Evolutionary conservation across 2,888 invertebrate genomes (phyloP).

Genomic region (Myopa testacea): DNA sequence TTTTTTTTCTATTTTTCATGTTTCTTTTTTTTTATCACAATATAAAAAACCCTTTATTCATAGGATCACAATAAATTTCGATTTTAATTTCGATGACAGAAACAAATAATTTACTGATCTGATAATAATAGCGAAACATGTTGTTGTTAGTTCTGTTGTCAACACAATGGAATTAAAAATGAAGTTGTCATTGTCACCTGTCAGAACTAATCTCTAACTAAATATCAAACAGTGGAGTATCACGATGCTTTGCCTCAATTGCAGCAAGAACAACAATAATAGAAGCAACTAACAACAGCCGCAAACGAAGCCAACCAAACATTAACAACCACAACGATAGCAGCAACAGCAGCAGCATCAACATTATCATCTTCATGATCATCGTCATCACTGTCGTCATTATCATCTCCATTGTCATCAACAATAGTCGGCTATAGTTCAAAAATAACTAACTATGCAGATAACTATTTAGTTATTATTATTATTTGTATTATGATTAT

Average conservation of each 20-base stretch:
- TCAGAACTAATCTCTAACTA: constrained; percentile 46
- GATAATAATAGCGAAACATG: background rate
- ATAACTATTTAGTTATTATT: background rate
- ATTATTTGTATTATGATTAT: background rate
- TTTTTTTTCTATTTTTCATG: too few species aligned
- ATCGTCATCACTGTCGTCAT: too few species aligned
- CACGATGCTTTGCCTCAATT: constrained; percentile 14
- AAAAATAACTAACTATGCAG: constrained; percentile 12
- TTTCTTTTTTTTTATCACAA: background rate
- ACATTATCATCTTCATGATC: too few species aligned
- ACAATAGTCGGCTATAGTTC: background rate
- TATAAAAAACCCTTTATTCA: too few species aligned
- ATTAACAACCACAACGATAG: background rate
- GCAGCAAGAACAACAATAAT: background rate
- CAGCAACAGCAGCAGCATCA: background rate
- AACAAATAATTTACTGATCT: constrained; percentile 10
- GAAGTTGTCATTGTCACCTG: constrained; percentile 66
- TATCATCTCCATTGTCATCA: too few species aligned
- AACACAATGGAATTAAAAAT: constrained; percentile 48
- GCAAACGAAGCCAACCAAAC: background rate
- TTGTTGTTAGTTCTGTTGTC: constrained; percentile 18
- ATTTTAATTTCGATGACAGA: background rate
- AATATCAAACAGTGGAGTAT: constrained; percentile 14
- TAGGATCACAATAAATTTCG: too few species aligned
- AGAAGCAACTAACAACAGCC: background rate